phyloP scores from a whole-genome alignment of 2,888 invertebrate genomes.

The Melieria crassipennis region DNA sequence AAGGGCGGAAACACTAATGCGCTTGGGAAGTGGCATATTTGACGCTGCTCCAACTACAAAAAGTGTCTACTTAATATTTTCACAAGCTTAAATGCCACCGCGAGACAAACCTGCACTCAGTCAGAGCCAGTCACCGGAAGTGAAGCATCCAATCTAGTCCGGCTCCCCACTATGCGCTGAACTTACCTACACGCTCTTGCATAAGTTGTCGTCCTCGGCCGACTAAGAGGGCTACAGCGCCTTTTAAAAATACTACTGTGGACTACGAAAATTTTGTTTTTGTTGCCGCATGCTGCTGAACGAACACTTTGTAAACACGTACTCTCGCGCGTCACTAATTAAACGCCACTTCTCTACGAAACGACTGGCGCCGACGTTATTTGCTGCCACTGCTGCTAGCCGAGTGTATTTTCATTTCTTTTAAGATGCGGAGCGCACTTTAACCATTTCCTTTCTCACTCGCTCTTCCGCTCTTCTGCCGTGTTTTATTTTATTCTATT shows the following conservation, averaged over 20 bases:
- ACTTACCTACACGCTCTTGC: neutral
- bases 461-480: constrained; percentile 49
- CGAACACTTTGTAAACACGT: constrained; percentile 40
- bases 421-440: neutral
- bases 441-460: neutral
- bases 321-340: constrained; percentile 49
- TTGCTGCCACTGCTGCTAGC: neutral
- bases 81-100: no score
- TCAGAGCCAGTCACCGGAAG: constrained; percentile 20
- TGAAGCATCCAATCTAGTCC: constrained; percentile 13
- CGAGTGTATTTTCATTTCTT: neutral
- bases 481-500: constrained; percentile 49
- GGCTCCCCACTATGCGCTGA: neutral
- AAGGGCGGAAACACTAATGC: no score
- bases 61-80: no score
- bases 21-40: no score
- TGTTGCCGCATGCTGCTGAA: constrained; percentile 25
- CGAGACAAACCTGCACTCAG: neutral
- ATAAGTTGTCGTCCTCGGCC: neutral
- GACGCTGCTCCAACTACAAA: no score
- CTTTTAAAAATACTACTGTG: neutral
- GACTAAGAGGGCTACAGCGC: neutral
- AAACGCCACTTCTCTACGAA: constrained; percentile 44
- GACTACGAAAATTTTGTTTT: neutral
- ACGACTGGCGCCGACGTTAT: neutral